Evolutionary conservation across 2,888 invertebrate species (phyloP).

Genomic region (Oligia fasciuncula): DNA sequence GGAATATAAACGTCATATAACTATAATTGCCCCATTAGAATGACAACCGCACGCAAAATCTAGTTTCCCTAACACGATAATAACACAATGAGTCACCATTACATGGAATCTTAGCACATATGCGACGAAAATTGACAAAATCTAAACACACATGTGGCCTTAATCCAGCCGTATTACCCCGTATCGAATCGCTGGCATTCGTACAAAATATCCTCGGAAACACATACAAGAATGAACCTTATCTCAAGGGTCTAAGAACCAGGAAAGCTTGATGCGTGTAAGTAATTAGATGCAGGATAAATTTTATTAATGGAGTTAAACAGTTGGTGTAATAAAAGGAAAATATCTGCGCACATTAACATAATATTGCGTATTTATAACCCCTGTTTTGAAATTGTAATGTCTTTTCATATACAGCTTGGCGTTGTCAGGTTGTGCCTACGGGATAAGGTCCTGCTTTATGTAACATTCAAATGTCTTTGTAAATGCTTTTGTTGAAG

Average conservation of each 20-base stretch:
- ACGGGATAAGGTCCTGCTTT: conserved; percentile 20
- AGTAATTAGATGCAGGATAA: conserved; percentile 79
- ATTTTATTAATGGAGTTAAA: conserved; percentile 76
- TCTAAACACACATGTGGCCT: conserved; percentile 77
- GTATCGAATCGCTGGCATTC: conserved; percentile 74
- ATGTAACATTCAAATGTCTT: conserved; percentile 40
- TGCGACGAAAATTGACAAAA: conserved; percentile 72
- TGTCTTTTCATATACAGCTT: conserved; percentile 49
- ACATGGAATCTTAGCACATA: conserved; percentile 60
- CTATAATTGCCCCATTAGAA: not conserved
- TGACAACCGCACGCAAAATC: conserved; percentile 24
- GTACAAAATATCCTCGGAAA: conserved; percentile 42
- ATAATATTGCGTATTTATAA: conserved; percentile 65
- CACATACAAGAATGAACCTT: conserved; percentile 63
- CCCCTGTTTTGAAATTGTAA: conserved; percentile 61
- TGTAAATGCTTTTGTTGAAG: conserved; percentile 20
- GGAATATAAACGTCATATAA: not conserved
- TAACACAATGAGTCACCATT: conserved; percentile 53
- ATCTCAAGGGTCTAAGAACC: conserved; percentile 46
- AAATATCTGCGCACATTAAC: conserved; percentile 68
- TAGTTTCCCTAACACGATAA: conserved; percentile 42
- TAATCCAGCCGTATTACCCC: conserved; percentile 72
- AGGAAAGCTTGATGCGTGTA: conserved; percentile 47
- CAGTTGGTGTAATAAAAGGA: conserved; percentile 78
- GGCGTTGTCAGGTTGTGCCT: conserved; percentile 21